These are phyloP conservation scores for Anadara kagoshimensis DNA, from an alignment of 1,140 invertebrate genomes.

Conservation along the genomic window DNA sequence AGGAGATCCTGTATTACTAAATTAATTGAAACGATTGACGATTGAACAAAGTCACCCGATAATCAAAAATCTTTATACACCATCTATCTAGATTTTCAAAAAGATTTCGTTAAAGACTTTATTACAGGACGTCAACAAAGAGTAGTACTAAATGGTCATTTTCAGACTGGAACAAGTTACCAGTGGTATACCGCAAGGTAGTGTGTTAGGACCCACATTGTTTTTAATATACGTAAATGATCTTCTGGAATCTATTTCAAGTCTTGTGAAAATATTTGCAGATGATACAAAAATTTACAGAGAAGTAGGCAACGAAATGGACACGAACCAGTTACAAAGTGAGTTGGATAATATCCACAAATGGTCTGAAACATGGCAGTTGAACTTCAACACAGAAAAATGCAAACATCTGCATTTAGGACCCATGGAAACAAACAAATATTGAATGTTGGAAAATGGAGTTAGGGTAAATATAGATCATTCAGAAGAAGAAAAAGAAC, in stretches of 20 bases:
- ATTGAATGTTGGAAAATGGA: too few relatives aligned
- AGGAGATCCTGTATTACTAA: slow-evolving; percentile 4
- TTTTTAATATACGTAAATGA: too few relatives aligned
- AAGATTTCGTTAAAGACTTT: slow-evolving; percentile 10
- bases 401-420: too few relatives aligned
- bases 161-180: slow-evolving; percentile 42
- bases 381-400: slow-evolving; percentile 21
- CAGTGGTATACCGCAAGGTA: too few relatives aligned
- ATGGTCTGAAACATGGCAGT: slow-evolving; percentile 25
- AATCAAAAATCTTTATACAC: background rate
- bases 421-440: too few relatives aligned
- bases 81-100: slow-evolving; percentile 7
- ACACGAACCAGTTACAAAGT: slow-evolving; percentile 4
- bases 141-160: background rate
- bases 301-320: background rate
- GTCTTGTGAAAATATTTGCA: slow-evolving; percentile 31
- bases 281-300: slow-evolving; percentile 41
- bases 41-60: slow-evolving; percentile 7
- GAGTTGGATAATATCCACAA: slow-evolving; percentile 7
- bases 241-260: background rate
- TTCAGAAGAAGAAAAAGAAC: too few relatives aligned
- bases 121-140: background rate
- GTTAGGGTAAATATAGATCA: too few relatives aligned
- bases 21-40: slow-evolving; percentile 5
- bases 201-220: too few relatives aligned